Percentiles rank a stretch among this genome's conserved stretches.
Conservation (phyloP, 2,888 invertebrate genomes). For the Dimorphilus gyrociliatus region DNA sequence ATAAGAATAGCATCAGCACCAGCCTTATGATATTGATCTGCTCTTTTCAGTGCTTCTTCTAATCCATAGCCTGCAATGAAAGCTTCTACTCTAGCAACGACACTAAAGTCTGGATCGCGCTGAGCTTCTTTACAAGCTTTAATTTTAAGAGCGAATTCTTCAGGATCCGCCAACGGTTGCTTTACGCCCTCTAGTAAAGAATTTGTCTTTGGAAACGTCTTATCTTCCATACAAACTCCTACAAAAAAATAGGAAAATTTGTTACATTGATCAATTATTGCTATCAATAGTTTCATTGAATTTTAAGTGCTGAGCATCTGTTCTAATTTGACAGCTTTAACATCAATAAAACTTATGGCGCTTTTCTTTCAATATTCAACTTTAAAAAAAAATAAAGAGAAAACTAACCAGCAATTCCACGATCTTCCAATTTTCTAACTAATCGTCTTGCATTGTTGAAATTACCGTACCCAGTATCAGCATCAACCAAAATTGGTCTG, state of each 20-base stretch:
- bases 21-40: slow-evolving; percentile 4
- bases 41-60: slow-evolving; percentile 5
- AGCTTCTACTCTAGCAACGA: slow-evolving; percentile 40
- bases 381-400: no score
- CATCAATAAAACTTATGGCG: neutral
- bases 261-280: neutral
- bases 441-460: slow-evolving; percentile 40
- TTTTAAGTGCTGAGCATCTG: no score
- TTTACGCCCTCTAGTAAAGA: slow-evolving; percentile 36
- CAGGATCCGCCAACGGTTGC: slow-evolving; percentile 37
- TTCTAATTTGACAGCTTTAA: no score
- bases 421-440: slow-evolving; percentile 36
- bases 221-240: slow-evolving; percentile 40
- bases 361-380: no score
- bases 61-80: slow-evolving; percentile 5
- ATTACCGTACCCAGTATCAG: slow-evolving; percentile 41
- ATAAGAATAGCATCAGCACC: slow-evolving; percentile 40
- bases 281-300: no score
- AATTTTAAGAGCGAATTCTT: slow-evolving; percentile 40
- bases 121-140: slow-evolving; percentile 40
- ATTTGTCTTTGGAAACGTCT: slow-evolving; percentile 40
- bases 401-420: slow-evolving; percentile 37
- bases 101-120: slow-evolving; percentile 38
- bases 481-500: slow-evolving; percentile 39
- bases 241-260: slow-evolving; percentile 1